These are phyloP conservation scores for Dynastes maya DNA, from an alignment of 2,888 invertebrate species.

Conservation along the genomic window DNA sequence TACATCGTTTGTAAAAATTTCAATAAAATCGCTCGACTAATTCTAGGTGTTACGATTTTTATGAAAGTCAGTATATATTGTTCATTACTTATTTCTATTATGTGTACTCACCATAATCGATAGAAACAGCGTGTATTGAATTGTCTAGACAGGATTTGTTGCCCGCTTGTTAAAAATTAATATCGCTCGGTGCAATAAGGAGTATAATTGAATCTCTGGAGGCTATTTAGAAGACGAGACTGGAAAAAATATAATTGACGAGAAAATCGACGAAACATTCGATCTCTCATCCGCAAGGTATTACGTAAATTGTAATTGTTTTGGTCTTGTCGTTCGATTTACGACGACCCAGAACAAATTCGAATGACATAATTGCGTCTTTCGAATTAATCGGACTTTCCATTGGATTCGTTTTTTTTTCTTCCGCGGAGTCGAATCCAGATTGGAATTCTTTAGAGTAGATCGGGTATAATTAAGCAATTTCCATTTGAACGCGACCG, in stretches of 20 bases:
- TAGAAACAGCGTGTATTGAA: neutral
- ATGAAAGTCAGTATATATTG: too few relatives aligned
- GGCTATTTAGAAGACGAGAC: neutral
- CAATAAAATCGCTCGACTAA: too few relatives aligned
- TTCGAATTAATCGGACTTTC: conserved; percentile 1
- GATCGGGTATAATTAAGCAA: conserved; percentile 20
- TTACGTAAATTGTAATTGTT: neutral
- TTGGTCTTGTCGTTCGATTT: neutral
- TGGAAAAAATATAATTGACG: neutral
- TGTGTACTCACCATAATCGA: too few relatives aligned
- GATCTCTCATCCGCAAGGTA: neutral
- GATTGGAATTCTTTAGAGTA: neutral
- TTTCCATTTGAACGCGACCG: conserved; percentile 4
- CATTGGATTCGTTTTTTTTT: neutral
- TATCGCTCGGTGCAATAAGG: conserved; percentile 9
- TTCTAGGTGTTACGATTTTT: too few relatives aligned
- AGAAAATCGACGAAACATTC: neutral
- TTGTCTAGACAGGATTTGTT: conserved; percentile 33
- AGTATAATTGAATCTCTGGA: conserved; percentile 1
- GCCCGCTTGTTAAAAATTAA: conserved; percentile 14
- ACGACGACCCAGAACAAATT: neutral
- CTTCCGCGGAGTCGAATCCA: neutral
- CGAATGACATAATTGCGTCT: neutral
- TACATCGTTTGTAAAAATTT: too few relatives aligned
- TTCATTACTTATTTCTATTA: too few relatives aligned